phyloP scores from a whole-genome alignment of 2,113 vertebrate species.

The Rhinichthys klamathensis region DNA sequence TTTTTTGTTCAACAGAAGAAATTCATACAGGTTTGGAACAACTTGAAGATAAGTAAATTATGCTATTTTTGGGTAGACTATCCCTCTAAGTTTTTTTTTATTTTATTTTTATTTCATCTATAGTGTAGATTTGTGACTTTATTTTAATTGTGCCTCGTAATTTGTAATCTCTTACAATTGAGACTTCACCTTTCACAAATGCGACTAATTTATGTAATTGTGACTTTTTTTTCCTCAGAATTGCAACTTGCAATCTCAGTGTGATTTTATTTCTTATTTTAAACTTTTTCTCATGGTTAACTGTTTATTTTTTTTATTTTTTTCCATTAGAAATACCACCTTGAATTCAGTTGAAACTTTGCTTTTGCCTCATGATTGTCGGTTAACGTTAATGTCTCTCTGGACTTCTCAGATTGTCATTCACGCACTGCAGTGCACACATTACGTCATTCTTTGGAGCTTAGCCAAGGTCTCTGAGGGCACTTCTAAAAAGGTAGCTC shows the following conservation, averaged over 20 bases:
- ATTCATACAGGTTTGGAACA: too few species aligned
- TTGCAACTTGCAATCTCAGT: background rate
- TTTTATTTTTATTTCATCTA: too few species aligned
- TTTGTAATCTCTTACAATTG: background rate
- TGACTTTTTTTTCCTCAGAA: background rate
- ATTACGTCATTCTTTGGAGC: constrained; percentile 98
- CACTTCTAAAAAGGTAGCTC: constrained; percentile 90
- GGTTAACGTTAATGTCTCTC: background rate
- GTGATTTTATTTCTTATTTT: background rate
- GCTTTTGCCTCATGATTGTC: background rate
- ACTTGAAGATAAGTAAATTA: too few species aligned
- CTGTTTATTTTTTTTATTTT: too few species aligned
- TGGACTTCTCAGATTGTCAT: constrained; percentile 88
- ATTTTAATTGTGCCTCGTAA: too few species aligned
- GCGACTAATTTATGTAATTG: background rate
- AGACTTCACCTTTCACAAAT: background rate
- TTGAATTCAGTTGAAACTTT: background rate
- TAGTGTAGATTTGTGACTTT: background rate
- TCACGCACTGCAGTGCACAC: constrained; percentile 97
- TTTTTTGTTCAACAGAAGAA: too few species aligned
- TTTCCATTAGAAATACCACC: background rate
- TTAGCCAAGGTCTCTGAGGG: constrained; percentile 97
- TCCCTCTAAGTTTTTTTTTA: too few species aligned
- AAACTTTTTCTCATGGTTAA: background rate
- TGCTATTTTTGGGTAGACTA: too few species aligned